Evolutionary conservation across 2,113 vertebrate genomes (phyloP), one percentile per base, ranked within the genome.

Genomic region (Galemys pyrenaicus): DNA sequence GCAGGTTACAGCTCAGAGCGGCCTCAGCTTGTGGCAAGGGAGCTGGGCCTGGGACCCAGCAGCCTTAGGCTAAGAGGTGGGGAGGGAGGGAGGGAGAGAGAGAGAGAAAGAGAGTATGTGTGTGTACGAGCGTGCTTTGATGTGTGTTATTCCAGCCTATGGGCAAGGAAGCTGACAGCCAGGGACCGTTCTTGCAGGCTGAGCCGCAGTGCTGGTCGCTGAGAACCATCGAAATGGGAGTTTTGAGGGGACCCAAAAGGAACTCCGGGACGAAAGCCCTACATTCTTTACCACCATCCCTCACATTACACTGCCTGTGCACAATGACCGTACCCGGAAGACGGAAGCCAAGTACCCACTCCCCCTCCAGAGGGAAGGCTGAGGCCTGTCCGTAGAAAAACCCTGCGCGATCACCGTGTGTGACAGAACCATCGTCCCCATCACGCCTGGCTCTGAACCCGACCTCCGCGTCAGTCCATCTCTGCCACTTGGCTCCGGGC

Each of bases 221-320:
- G 65, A 85, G 35, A 80, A 37, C 62, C 20, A 30, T 32, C 44
- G 44, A 60, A 68, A 41, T 32, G 51, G 19, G 15, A 60, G 26
- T 39, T 20, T 7, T 60, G 39, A 5, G 9, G 32, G 67, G 6
- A 71, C 39, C 37, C 17, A 60, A 56, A 71, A 64, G 82, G 20
- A 91, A 82, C 67, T 62, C 41, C 12, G 64, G 44, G 41, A 17
- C 12, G 2, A 56, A 75, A 65, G 9, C 32, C 17, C 67, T 75
- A 79, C 6, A 60, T 79, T 70, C 74, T 51, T 64, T 41, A 39
- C 24, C 24, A 16, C 32, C 9, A 39, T 70, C 37, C 46, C 17
- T 94, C 46, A 11, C 56, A 44, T 75, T 85, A n/a, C n/a, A n/a
- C n/a, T n/a, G n/a, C n/a, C n/a, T n/a, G n/a, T 73, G 80, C 46